A percentile compares a stretch with the other conserved stretches of the same genome.
Evolutionary conservation across 2,888 invertebrate genomes (phyloP).

Genomic region (Andrena dorsata): DNA sequence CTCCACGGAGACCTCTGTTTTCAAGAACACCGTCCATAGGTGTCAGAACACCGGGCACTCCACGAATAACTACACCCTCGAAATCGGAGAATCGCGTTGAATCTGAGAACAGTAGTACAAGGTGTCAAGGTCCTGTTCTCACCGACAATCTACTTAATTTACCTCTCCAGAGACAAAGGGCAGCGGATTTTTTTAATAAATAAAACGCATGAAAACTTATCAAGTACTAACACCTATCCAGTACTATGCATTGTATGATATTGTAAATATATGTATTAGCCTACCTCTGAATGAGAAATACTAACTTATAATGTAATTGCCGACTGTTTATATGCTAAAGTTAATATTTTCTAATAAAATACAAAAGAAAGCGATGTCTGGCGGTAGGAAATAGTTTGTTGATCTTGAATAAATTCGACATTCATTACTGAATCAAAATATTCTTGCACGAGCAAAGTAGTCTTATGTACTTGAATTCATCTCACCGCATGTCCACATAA

Average conservation of each 20-base stretch:
- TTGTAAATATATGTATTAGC: constrained; percentile 47
- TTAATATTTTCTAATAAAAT: constrained; percentile 53
- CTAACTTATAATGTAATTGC: constrained; percentile 30
- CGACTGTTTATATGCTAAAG: constrained; percentile 29
- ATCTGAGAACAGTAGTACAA: constrained; percentile 69
- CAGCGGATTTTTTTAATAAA: constrained; percentile 91
- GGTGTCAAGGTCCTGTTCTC: constrained; percentile 83
- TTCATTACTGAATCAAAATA: neutral
- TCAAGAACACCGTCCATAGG: constrained; percentile 85
- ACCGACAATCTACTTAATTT: constrained; percentile 96
- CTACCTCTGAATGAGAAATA: constrained; percentile 9
- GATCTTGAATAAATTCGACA: neutral
- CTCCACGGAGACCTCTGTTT: constrained; percentile 81
- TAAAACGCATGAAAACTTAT: constrained; percentile 48
- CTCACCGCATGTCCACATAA: neutral
- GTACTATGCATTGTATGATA: constrained; percentile 33
- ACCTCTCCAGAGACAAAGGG: constrained; percentile 90
- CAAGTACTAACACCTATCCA: neutral
- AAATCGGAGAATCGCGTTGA: constrained; percentile 64
- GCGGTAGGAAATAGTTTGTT: neutral
- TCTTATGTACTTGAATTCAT: no score
- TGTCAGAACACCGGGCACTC: constrained; percentile 80
- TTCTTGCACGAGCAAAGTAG: neutral
- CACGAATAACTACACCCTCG: constrained; percentile 81
- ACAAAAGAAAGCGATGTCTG: neutral